Conservation (phyloP, 2,888 invertebrate species). For the Bedellia somnulentella region DNA sequence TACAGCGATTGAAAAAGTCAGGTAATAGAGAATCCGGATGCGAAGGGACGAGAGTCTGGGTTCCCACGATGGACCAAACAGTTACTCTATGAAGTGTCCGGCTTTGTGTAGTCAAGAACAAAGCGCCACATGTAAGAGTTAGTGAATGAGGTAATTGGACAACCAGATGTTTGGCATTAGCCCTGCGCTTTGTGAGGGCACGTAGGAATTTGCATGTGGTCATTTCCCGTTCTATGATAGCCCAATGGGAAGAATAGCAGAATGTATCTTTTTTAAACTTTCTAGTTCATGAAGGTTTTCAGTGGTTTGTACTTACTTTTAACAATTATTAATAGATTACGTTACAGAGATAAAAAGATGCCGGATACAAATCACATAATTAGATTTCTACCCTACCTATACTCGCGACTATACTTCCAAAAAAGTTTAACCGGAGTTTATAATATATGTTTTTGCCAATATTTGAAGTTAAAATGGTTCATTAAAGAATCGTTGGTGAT, state of each 20-base stretch:
- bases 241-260: too few species aligned
- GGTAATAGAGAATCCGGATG: conserved; percentile 39
- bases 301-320: too few species aligned
- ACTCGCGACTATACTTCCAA: too few species aligned
- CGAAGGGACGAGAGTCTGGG: conserved; percentile 26
- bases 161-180: conserved; percentile 24
- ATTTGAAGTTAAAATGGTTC: too few species aligned
- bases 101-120: conserved; percentile 29
- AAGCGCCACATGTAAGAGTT: conserved; percentile 34
- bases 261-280: too few species aligned
- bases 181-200: conserved; percentile 9
- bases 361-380: too few species aligned
- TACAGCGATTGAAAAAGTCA: conserved; percentile 40
- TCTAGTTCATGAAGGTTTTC: too few species aligned
- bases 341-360: neutral
- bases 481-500: too few species aligned
- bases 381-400: too few species aligned
- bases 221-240: too few species aligned
- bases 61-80: conserved; percentile 40
- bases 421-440: too few species aligned
- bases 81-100: conserved; percentile 15
- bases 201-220: conserved; percentile 2
- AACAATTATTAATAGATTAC: neutral
- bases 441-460: too few species aligned
- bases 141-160: conserved; percentile 17